These are phyloP conservation scores for Chouioia cunea DNA, from an alignment of 2,888 invertebrate genomes.

Conservation along the genomic window DNA sequence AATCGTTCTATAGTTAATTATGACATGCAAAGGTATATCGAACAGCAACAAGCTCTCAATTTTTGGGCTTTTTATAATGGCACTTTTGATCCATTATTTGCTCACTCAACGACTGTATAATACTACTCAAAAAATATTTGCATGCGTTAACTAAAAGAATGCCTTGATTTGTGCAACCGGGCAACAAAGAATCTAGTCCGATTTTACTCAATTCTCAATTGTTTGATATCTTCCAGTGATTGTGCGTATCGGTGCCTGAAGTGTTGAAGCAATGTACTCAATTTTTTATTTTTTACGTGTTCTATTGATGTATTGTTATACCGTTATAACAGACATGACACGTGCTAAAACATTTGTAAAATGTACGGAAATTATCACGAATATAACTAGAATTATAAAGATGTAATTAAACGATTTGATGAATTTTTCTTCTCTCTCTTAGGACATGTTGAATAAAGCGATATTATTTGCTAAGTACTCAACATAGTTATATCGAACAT, in stretches of 20 bases:
- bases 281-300: slow-evolving; percentile 17
- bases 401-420: slow-evolving; percentile 28
- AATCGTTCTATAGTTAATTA: slow-evolving; percentile 44
- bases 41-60: slow-evolving; percentile 27
- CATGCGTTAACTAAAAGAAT: slow-evolving; percentile 16
- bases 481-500: slow-evolving; percentile 12
- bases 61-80: slow-evolving; percentile 38
- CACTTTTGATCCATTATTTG: slow-evolving; percentile 37
- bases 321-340: slow-evolving; percentile 12
- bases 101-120: slow-evolving; percentile 21
- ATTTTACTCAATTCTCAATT: slow-evolving; percentile 34
- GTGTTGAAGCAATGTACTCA: slow-evolving; percentile 18
- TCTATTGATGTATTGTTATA: slow-evolving; percentile 27
- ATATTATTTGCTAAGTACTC: slow-evolving; percentile 33
- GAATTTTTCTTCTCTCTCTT: slow-evolving; percentile 4
- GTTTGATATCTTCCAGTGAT: slow-evolving; percentile 29
- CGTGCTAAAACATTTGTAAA: slow-evolving; percentile 3
- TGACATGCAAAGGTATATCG: slow-evolving; percentile 34
- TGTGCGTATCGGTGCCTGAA: slow-evolving; percentile 27
- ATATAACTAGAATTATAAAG: slow-evolving; percentile 12
- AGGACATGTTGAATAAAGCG: slow-evolving; percentile 8
- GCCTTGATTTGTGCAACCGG: slow-evolving; percentile 39
- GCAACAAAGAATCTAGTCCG: slow-evolving; percentile 39
- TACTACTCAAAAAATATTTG: neutral
- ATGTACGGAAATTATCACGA: slow-evolving; percentile 12